phyloP scores from a whole-genome alignment of 37 sponge, comb jelly and placozoan genomes.

The Mnemiopsis leidyi region DNA sequence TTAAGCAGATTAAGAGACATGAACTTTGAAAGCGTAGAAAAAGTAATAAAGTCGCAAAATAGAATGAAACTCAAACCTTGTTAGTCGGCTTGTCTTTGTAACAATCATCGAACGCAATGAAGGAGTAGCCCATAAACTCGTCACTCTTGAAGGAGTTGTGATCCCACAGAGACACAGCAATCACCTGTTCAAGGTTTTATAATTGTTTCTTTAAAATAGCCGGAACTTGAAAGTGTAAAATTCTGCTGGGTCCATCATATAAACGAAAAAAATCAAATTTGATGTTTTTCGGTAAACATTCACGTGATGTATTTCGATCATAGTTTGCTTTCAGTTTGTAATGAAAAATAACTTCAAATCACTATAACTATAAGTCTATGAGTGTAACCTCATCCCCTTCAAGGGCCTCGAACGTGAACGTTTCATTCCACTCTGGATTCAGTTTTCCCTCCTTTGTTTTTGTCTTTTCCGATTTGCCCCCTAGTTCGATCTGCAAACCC shows the following conservation, averaged over 20 bases:
- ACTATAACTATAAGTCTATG: no score
- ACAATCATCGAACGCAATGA: slow-evolving; percentile 38
- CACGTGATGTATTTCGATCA: no score
- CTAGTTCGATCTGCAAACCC: background rate
- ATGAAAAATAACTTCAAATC: no score
- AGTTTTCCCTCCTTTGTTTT: background rate
- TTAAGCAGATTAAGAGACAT: background rate
- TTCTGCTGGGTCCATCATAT: no score
- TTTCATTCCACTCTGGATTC: slow-evolving; percentile 48
- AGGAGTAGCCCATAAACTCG: slow-evolving; percentile 45
- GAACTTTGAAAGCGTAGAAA: background rate
- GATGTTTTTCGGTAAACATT: no score
- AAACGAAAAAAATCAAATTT: no score
- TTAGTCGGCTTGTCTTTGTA: background rate
- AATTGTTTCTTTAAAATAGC: no score
- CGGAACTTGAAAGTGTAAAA: no score
- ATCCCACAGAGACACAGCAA: slow-evolving; percentile 33
- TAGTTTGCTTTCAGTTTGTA: no score
- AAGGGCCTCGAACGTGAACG: background rate
- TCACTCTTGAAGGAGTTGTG: slow-evolving; percentile 33
- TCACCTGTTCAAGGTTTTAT: slow-evolving; percentile 6
- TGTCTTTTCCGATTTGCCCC: background rate
- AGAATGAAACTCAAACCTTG: slow-evolving; percentile 1
- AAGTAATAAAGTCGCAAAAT: background rate
- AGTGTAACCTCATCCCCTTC: background rate